phyloP scores from a whole-genome alignment of 2,888 invertebrate genomes.

The Ectobius pallidus region DNA sequence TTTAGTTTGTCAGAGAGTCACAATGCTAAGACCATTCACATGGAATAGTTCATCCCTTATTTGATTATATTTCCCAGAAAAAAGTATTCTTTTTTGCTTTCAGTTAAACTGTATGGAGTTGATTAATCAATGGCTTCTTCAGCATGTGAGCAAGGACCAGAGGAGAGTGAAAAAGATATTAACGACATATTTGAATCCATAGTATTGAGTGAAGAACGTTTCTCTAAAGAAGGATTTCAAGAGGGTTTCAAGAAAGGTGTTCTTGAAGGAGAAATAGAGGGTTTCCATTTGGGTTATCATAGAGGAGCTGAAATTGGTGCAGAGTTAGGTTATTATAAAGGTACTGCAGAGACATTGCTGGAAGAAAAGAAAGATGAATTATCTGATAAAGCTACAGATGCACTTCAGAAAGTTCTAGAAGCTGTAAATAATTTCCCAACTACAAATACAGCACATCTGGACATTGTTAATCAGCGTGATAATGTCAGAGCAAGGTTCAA shows the following conservation, averaged over 20 bases:
- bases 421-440: slow-evolving; percentile 69
- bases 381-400: slow-evolving; percentile 61
- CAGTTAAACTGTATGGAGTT: no score
- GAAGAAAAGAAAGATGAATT: slow-evolving; percentile 44
- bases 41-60: no score
- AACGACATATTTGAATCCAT: slow-evolving; percentile 77
- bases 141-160: no score
- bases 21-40: no score
- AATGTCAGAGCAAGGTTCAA: slow-evolving; percentile 71
- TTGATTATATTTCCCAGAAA: no score
- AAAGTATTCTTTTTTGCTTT: no score
- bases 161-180: slow-evolving; percentile 71
- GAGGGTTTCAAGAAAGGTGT: slow-evolving; percentile 71
- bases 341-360: slow-evolving; percentile 58
- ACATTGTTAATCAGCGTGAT: slow-evolving; percentile 67
- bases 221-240: slow-evolving; percentile 66
- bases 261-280: slow-evolving; percentile 65
- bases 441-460: slow-evolving; percentile 67
- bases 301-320: slow-evolving; percentile 76
- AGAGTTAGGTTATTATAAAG: slow-evolving; percentile 77
- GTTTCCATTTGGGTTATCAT: slow-evolving; percentile 77
- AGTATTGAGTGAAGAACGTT: slow-evolving; percentile 70
- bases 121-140: no score
- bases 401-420: slow-evolving; percentile 62
- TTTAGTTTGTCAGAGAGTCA: no score